Evolutionary conservation across 1,140 invertebrate genomes (phyloP).

Genomic region (Drosophila ambigua): DNA sequence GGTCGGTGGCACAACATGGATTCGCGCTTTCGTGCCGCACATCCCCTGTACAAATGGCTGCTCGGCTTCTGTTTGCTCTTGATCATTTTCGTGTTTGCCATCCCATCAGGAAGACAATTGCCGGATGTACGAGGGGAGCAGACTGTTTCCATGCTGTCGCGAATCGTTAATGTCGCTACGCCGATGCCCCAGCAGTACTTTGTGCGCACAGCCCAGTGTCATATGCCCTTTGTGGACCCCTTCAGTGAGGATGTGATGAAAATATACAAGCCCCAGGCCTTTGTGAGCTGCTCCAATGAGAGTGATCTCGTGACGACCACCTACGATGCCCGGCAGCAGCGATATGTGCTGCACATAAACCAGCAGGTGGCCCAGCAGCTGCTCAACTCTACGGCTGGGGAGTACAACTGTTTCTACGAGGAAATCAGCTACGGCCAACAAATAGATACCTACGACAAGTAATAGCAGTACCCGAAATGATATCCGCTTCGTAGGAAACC

Average conservation of each 20-base stretch:
- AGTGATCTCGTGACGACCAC: slow-evolving; percentile 83
- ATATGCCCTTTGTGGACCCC: slow-evolving; percentile 85
- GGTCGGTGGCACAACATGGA: slow-evolving; percentile 22
- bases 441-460: slow-evolving; percentile 37
- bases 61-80: slow-evolving; percentile 10
- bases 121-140: neutral
- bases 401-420: slow-evolving; percentile 44
- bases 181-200: neutral
- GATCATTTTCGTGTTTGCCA: neutral
- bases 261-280: slow-evolving; percentile 85
- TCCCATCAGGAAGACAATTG: neutral
- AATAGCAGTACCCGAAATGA: neutral
- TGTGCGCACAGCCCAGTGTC: slow-evolving; percentile 28
- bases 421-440: slow-evolving; percentile 13
- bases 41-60: slow-evolving; percentile 19
- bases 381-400: slow-evolving; percentile 18
- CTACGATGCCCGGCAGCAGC: slow-evolving; percentile 43
- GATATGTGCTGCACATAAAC: slow-evolving; percentile 58
- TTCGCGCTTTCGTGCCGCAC: neutral
- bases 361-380: slow-evolving; percentile 60
- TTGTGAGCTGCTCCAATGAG: slow-evolving; percentile 85
- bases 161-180: neutral
- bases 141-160: neutral
- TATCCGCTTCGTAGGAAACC: slow-evolving; percentile 17
- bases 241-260: slow-evolving; percentile 86